Evolutionary conservation across 1,140 invertebrate genomes (phyloP).

Genomic region (Drosophila virilis): DNA sequence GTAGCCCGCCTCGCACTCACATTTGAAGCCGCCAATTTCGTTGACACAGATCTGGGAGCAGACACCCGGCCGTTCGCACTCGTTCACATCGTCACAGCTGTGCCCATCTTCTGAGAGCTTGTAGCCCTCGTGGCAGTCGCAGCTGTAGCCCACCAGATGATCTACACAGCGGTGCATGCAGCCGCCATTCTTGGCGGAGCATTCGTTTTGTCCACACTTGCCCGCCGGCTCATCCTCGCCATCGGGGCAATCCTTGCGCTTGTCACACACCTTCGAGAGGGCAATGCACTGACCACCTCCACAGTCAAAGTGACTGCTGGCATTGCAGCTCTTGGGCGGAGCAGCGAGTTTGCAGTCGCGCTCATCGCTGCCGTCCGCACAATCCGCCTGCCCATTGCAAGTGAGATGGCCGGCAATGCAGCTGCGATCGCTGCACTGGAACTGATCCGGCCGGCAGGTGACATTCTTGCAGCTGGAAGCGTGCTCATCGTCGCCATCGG

Average conservation of each 20-base stretch:
- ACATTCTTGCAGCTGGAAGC: conserved; percentile 88
- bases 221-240: conserved; percentile 92
- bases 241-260: conserved; percentile 92
- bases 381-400: conserved; percentile 93
- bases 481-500: conserved; percentile 92
- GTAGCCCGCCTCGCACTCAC: conserved; percentile 95
- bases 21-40: conserved; percentile 96
- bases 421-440: conserved; percentile 91
- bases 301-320: conserved; percentile 91
- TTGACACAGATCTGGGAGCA: conserved; percentile 98
- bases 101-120: conserved; percentile 88
- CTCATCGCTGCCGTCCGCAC: conserved; percentile 93
- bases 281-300: conserved; percentile 92
- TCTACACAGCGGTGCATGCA: conserved; percentile 93
- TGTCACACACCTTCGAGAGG: conserved; percentile 90
- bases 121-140: conserved; percentile 91
- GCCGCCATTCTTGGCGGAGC: conserved; percentile 91
- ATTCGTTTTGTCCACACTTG: conserved; percentile 92
- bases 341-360: conserved; percentile 86
- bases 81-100: conserved; percentile 95
- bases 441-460: conserved; percentile 92
- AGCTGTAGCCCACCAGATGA: conserved; percentile 90
- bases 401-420: conserved; percentile 93
- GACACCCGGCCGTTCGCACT: conserved; percentile 94
- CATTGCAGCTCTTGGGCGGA: conserved; percentile 86